Base-by-base conservation (phyloP, 2,888 invertebrate genomes). In the Helleia helle region DNA sequence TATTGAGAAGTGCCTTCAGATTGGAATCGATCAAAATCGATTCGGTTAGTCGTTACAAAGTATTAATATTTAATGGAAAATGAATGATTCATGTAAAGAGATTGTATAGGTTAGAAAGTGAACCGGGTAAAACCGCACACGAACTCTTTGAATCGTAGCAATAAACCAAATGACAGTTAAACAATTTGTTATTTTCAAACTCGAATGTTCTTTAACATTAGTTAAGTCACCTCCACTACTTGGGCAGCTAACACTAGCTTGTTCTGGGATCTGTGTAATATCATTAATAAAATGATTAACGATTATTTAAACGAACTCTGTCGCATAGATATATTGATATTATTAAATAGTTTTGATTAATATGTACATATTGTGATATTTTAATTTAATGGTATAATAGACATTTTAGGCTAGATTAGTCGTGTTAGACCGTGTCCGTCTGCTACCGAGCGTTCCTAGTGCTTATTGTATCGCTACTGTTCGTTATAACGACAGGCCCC, bases 281-380 rank as follows among this genome's bases (percentile, higher is more conserved):
- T 52, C 55, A 57, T 65, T 38, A 47, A 38, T 47, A 40, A 27
- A 38, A 27, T 38, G 17, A 27, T 38, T 38, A 26, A 6, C 38
- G 24, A 46, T 42, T 49, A 46, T 48, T 44, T 42, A 42, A 34
- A 18, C 43, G 40, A 45, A 31, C 29, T 49, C 46, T 43, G 46
- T 48, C 48, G 42, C 44, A 34, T 49, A 45, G 47, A 43, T 31
- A 41, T 51, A 59, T 59, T 71, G 72, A 77, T 77, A 75, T 74
- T 76, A 71, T 64, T 58, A 65, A 69, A 67, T 74, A 59, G 72
- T 71, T 61, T 65, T 63, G 64, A 67, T 69, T 73, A 71, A 71
- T 75, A 62, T 83, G 81, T 83, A 83, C 77, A 83, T 83, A 83
- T 73, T 81, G 83, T 83, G 83, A 83, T 83, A 83, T 81, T 79